These are phyloP conservation scores for Monomorium pharaonis DNA, from an alignment of 1,140 invertebrate species.

Conservation along the genomic window DNA sequence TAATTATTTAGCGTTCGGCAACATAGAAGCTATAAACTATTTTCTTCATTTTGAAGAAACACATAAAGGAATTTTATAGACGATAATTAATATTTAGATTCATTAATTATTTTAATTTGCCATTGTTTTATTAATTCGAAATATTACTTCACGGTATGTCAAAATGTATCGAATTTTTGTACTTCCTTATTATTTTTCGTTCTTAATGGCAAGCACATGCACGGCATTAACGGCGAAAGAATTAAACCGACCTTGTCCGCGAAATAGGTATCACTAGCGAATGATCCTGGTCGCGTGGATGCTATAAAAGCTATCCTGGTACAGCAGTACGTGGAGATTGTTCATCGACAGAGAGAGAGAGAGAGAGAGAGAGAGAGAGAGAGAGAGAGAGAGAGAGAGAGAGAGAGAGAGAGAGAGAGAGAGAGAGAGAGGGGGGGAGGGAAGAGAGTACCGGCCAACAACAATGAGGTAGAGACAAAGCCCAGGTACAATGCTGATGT, in stretches of 20 bases:
- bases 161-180: neutral
- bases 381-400: neutral
- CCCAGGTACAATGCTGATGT: constrained; percentile 84
- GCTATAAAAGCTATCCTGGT: constrained; percentile 23
- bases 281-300: constrained; percentile 43
- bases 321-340: constrained; percentile 65
- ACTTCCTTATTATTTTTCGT: neutral
- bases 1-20: neutral
- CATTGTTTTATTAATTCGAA: neutral
- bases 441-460: constrained; percentile 77
- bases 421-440: neutral
- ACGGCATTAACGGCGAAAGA: constrained; percentile 5
- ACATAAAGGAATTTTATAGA: neutral
- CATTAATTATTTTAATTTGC: neutral
- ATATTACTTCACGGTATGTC: neutral
- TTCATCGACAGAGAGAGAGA: constrained; percentile 52
- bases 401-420: constrained; percentile 55
- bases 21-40: neutral
- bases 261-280: constrained; percentile 27
- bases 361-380: neutral
- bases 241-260: constrained; percentile 20
- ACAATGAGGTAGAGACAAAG: constrained; percentile 84
- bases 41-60: neutral
- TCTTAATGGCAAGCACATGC: neutral
- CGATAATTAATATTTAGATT: neutral